phyloP scores from a whole-genome alignment of 2,888 invertebrate species.

The Habrosyne pyritoides region DNA sequence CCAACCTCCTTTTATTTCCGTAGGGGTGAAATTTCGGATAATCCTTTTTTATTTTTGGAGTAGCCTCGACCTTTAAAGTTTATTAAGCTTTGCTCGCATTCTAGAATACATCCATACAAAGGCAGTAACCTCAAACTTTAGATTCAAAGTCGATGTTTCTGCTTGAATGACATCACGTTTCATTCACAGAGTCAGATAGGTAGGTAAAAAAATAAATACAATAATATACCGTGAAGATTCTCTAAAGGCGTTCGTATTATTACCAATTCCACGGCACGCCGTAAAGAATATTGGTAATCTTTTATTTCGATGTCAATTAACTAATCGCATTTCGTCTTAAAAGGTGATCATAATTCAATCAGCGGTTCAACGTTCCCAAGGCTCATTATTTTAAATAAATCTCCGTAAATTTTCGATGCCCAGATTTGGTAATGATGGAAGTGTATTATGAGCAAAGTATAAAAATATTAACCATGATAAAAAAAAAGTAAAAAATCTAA shows the following conservation, averaged over 20 bases:
- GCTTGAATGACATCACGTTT: constrained; percentile 39
- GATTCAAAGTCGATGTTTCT: constrained; percentile 31
- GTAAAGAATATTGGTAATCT: constrained; percentile 42
- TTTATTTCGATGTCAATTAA: constrained; percentile 45
- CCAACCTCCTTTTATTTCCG: no score
- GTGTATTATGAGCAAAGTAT: background rate
- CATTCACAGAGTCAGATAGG: constrained; percentile 36
- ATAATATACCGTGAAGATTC: constrained; percentile 58
- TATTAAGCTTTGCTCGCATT: background rate
- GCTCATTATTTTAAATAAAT: constrained; percentile 21
- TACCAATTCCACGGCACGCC: constrained; percentile 60
- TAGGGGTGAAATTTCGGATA: no score
- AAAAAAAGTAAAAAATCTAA: no score
- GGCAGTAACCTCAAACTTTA: constrained; percentile 17
- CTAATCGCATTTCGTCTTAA: constrained; percentile 37
- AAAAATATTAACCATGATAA: no score
- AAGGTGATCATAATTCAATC: constrained; percentile 34
- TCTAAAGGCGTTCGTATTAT: constrained; percentile 51
- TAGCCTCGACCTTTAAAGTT: background rate
- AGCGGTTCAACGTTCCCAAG: constrained; percentile 30
- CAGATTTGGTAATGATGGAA: background rate
- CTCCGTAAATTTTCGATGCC: background rate
- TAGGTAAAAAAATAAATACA: constrained; percentile 40
- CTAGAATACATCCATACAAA: background rate
- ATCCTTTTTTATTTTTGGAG: no score